Evolutionary conservation across 2,113 vertebrate species (phyloP).

Genomic region (Chloebia gouldiae): DNA sequence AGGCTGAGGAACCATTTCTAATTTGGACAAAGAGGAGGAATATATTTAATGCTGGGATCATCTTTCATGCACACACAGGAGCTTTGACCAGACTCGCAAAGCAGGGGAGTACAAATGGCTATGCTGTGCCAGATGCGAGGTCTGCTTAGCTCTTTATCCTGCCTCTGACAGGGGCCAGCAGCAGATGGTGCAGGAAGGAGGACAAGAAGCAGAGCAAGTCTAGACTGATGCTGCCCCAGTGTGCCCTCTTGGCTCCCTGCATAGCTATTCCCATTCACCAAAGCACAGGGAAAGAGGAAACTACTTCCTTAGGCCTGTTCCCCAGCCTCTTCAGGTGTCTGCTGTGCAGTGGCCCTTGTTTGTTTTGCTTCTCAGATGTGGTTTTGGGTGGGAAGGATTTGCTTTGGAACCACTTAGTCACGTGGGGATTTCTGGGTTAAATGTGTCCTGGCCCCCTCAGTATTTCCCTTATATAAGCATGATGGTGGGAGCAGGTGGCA

Average conservation of each 20-base stretch:
- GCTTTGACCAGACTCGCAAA: neutral
- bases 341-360: neutral
- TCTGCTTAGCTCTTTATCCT: neutral
- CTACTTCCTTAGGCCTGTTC: neutral
- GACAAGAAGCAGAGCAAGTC: neutral
- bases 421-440: neutral
- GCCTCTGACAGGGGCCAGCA: neutral
- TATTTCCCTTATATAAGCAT: neutral
- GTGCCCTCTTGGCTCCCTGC: neutral
- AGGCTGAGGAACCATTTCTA: neutral
- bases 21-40: neutral
- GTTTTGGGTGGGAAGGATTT: neutral
- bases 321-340: neutral
- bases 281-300: neutral
- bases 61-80: neutral
- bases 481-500: neutral
- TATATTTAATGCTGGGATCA: neutral
- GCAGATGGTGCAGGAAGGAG: neutral
- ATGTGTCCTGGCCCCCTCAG: neutral
- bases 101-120: neutral
- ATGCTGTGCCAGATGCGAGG: rapidly evolving
- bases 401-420: neutral
- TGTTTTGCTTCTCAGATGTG: neutral
- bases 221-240: neutral
- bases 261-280: neutral